phyloP scores from a whole-genome alignment of 1,140 invertebrate genomes.

The Stratiolaelaps scimitus region DNA sequence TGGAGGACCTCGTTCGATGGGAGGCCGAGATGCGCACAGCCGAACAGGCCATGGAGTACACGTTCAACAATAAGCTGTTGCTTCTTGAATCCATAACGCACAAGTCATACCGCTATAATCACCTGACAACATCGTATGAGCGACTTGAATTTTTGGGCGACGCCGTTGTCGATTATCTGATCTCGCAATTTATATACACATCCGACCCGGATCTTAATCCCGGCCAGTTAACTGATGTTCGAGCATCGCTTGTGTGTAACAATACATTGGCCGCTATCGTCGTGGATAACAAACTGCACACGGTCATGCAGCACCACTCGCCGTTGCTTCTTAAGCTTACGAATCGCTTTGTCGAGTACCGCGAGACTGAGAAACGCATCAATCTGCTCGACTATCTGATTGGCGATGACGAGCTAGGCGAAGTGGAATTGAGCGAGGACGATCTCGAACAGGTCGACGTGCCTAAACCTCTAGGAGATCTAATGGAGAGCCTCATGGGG shows the following conservation, averaged over 20 bases:
- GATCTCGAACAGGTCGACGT: conserved; percentile 31
- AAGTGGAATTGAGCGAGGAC: background rate
- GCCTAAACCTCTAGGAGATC: conserved; percentile 32
- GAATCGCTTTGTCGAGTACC: conserved; percentile 18
- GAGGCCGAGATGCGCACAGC: conserved; percentile 37
- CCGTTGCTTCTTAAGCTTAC: background rate
- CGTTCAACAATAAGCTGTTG: conserved; percentile 50
- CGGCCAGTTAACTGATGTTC: conserved; percentile 74
- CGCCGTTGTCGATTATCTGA: conserved; percentile 66
- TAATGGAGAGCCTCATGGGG: conserved; percentile 31
- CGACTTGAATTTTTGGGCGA: conserved; percentile 51
- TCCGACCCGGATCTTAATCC: conserved; percentile 57
- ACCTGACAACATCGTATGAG: conserved; percentile 48
- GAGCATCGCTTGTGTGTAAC: conserved; percentile 89
- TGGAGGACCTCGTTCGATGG: conserved; percentile 10
- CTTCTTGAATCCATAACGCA: conserved; percentile 46
- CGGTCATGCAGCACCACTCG: conserved; percentile 21
- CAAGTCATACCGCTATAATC: conserved; percentile 46
- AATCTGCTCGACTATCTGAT: conserved; percentile 2
- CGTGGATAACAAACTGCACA: conserved; percentile 48
- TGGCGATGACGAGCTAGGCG: background rate
- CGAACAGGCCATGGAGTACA: conserved; percentile 52
- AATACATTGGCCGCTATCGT: conserved; percentile 76
- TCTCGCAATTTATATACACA: conserved; percentile 66
- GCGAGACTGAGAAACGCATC: conserved; percentile 8